Base-by-base conservation (phyloP, 2,888 invertebrate genomes). In the Athetis lepigone region DNA sequence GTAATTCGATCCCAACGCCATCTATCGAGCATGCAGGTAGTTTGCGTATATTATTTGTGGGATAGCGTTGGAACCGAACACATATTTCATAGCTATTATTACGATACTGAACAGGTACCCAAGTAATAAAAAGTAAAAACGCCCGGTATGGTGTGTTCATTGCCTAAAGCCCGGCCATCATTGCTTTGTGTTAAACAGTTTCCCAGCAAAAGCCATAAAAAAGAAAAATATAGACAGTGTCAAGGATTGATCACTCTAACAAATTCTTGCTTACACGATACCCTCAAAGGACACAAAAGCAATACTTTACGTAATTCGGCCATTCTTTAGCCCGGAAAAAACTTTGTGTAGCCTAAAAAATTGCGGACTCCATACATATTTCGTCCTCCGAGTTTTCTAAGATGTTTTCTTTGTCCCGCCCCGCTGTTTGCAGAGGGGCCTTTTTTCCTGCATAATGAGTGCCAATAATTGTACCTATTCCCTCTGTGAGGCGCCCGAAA, bases 361-460 rank as follows among this genome's bases (percentile, higher is more conserved):
- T 9, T 55, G 57, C 57, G 45, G 27, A 13, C 57, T 79, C 68
- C 68, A 68, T 57, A 49, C 13, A 70, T 55, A 46, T 59, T 75
- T 43, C 8, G 36, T 7, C 13, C 16, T 70, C 60, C 51, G 25
- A 64, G 76, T 61, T 54, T 54, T 46, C 47, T 60, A 57, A 81
- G 75, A 82, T 76, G 77, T 81, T 82, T 68, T 72, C 67, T 57
- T 60, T 66, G 67, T 62, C 59, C 76, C 77, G 74, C 77, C 74
- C 74, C 37, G 29, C 68, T 84, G 85, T 84, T 85, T 83, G 75
- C 66, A 21, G 57, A 76, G 60, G 66, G 71, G 40, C 63, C 62
- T 76, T 81, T 82, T 83, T 85, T 82, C 5, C 77, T 80, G 81
- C 82, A 84, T 84, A 85, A 85, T 81, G 85, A 76, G 70, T 49